Conservation (phyloP, 2,797 vertebrate genomes). For the Notamacropus eugenii region DNA sequence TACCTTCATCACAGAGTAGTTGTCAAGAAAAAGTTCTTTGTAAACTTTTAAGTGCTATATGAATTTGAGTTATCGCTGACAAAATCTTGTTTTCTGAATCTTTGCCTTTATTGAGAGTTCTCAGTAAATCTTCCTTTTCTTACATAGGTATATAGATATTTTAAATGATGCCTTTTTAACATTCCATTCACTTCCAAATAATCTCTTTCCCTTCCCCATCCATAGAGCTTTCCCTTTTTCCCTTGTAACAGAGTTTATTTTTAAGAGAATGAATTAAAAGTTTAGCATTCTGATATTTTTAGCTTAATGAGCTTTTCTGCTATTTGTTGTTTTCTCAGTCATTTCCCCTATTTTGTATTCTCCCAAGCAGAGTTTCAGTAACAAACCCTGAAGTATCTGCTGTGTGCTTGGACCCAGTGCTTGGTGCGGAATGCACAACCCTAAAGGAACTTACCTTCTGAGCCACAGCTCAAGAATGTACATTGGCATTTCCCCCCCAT, state of each 20-base stretch:
- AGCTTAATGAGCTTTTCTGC: constrained; percentile 62
- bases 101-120: constrained; percentile 64
- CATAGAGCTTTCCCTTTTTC: neutral
- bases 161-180: neutral
- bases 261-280: constrained; percentile 62
- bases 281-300: constrained; percentile 67
- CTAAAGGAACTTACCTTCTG: neutral
- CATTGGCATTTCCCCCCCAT: neutral
- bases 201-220: neutral
- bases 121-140: constrained; percentile 67
- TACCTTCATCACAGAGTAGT: neutral
- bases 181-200: neutral
- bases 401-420: neutral
- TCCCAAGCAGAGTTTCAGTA: neutral
- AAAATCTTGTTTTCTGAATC: constrained; percentile 67
- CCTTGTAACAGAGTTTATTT: constrained; percentile 24
- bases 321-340: constrained; percentile 56
- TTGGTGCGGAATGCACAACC: neutral
- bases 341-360: neutral
- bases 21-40: neutral
- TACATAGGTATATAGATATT: constrained; percentile 63
- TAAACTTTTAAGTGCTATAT: neutral
- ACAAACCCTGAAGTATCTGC: neutral
- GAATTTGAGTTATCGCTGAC: neutral
- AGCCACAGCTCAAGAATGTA: neutral